These are phyloP conservation scores for Pteropus alecto DNA, from an alignment of 2,113 vertebrate genomes.

Conservation along the genomic window DNA sequence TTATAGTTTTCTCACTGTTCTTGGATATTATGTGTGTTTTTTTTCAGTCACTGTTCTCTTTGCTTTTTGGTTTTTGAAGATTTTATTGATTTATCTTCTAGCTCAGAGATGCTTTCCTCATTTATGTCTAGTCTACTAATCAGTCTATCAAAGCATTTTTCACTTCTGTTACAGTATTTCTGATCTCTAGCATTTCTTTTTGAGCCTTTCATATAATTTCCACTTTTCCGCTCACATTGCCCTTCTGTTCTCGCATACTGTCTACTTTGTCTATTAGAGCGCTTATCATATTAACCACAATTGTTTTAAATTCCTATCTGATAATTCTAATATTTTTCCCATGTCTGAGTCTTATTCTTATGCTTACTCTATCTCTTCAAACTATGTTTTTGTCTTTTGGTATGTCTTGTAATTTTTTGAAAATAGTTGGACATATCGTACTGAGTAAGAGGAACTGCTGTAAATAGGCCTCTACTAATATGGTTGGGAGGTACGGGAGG, in stretches of 20 bases:
- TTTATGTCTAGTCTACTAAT: not conserved
- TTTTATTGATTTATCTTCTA: not conserved
- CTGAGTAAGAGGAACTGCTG: no score
- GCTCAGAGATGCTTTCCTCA: not conserved
- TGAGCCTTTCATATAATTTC: not conserved
- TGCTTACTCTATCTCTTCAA: not conserved
- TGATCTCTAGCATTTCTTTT: not conserved
- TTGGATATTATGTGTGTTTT: not conserved
- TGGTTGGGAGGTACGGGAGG: not conserved
- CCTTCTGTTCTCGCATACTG: not conserved
- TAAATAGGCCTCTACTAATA: no score
- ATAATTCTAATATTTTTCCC: not conserved
- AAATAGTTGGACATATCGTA: no score
- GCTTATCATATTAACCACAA: not conserved
- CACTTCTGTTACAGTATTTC: not conserved
- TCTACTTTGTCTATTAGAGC: not conserved
- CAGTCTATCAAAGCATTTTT: not conserved
- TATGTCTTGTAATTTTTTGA: not conserved
- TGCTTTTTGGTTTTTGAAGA: not conserved
- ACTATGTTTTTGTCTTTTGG: not conserved
- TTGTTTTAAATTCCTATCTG: not conserved
- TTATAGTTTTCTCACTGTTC: not conserved
- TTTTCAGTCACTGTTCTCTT: not conserved
- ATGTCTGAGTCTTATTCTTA: not conserved
- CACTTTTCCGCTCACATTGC: not conserved